Conservation (phyloP, 30 jellyfish, hydroid and myxozoan genomes). For the Nemopilema nomurai region DNA sequence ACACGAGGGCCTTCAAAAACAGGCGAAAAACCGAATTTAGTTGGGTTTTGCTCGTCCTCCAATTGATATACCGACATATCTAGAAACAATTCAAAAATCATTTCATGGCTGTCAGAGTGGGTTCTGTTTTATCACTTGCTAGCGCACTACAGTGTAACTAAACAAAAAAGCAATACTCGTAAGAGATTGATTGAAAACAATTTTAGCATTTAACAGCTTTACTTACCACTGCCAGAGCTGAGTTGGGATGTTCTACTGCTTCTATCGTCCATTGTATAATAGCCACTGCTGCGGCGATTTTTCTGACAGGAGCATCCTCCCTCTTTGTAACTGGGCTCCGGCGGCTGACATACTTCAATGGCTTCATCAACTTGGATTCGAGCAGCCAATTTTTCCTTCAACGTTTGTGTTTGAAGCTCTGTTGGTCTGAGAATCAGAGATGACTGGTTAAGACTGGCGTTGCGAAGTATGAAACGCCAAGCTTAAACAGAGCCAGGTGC, state of each 20-base stretch:
- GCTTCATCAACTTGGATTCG: background rate
- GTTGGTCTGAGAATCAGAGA: background rate
- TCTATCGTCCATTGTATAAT: background rate
- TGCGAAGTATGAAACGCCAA: too few species aligned
- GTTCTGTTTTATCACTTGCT: too few species aligned
- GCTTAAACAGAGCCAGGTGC: too few species aligned
- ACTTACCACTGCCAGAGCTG: constrained; percentile 1
- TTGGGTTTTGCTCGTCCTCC: too few species aligned
- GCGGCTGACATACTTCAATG: background rate
- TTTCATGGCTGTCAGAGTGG: too few species aligned
- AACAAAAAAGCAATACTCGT: background rate
- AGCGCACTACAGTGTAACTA: too few species aligned
- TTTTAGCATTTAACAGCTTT: background rate
- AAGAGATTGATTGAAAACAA: background rate
- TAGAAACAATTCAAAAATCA: too few species aligned
- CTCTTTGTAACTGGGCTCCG: background rate
- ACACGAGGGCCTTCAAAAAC: constrained; percentile 23
- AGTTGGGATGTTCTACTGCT: background rate
- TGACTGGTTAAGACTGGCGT: too few species aligned
- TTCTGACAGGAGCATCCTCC: background rate
- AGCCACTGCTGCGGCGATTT: constrained; percentile 16
- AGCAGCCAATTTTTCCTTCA: background rate
- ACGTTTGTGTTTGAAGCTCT: background rate
- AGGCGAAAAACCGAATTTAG: constrained; percentile 6
- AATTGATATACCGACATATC: too few species aligned